Evolutionary conservation across 2,113 vertebrate species (phyloP), one percentile per base, ranked within the genome.

Genomic region (Progne subis): DNA sequence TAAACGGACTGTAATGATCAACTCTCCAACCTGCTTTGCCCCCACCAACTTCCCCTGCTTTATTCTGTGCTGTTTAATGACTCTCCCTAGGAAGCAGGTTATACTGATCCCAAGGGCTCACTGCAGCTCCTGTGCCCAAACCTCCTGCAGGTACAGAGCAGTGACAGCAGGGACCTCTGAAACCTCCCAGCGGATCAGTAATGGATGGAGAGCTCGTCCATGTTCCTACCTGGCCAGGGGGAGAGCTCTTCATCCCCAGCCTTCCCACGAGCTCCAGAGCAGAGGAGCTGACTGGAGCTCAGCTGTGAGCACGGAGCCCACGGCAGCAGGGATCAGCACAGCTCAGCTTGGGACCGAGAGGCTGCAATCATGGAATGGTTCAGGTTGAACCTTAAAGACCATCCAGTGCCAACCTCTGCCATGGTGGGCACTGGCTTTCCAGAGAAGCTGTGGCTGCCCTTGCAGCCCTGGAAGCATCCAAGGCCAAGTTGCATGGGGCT

Each of bases 41-140:
- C n/a, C 37, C 15, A n/a, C 15, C 5, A 13, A 4, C 24, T 55
- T 29, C 8, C 55, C 32, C 49, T 25, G 6, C 23, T 52, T 47
- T 11, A 20, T 23, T 47, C 56, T 0, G 0, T 4, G 8, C 21
- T 26, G 23, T 7, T 32, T 52, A 67, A 67, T 0, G 1, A 18
- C 12, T 23, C 29, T 31, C 13, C 5, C 7, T 3, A 18, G 3
- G 4, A 26, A 5, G 12, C 43, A 37, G 53, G 29, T 18, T 39
- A 18, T 50, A 23, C 26, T 3, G 1, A 28, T 41, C 26, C 31
- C 70, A 13, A 11, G 43, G 57, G 24, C 39, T 69, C 47, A 0
- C 8, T 20, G 34, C 91, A 63, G 55, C 56, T 78, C 65, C 55
- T 0, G 12, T 3, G 1, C 14, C 44, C 86, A 46, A 67, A 34